A percentile compares a stretch with the other conserved stretches of the same genome.
These are phyloP conservation scores for Octodon degus DNA, from an alignment of 2,113 vertebrate genomes.

Conservation along the genomic window DNA sequence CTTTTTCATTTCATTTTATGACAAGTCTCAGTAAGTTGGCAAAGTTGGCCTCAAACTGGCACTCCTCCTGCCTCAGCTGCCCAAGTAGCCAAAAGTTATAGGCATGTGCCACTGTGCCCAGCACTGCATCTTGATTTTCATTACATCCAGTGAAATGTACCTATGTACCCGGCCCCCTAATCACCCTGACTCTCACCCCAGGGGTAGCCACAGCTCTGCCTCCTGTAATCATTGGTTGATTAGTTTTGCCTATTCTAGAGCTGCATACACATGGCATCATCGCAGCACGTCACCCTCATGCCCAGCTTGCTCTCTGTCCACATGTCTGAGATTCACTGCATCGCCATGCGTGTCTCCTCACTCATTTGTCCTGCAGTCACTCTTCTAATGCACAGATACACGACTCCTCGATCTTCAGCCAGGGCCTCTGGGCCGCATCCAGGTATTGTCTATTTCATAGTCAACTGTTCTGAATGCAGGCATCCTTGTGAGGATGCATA, in stretches of 20 bases:
- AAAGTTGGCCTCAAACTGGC: neutral
- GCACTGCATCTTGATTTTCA: neutral
- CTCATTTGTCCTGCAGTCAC: too few relatives aligned
- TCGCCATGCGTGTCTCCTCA: neutral
- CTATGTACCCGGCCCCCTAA: neutral
- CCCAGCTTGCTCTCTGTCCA: neutral
- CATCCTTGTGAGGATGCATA: neutral
- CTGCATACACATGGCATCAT: neutral
- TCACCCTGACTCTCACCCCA: neutral
- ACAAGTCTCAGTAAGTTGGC: neutral
- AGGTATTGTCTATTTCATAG: neutral
- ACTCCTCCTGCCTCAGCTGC: neutral
- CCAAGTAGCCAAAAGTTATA: neutral
- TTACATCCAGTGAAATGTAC: neutral
- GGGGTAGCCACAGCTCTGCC: neutral
- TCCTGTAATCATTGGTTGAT: neutral
- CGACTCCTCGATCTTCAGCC: rapidly evolving
- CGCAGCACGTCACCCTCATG: neutral
- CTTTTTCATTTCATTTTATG: neutral
- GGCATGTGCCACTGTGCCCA: neutral
- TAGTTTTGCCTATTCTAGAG: neutral
- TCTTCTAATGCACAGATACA: rapidly evolving
- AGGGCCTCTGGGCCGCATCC: neutral
- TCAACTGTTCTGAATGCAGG: neutral
- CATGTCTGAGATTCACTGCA: neutral